Conservation (phyloP, 2,797 vertebrate species). For the Sebastiscus tertius region DNA sequence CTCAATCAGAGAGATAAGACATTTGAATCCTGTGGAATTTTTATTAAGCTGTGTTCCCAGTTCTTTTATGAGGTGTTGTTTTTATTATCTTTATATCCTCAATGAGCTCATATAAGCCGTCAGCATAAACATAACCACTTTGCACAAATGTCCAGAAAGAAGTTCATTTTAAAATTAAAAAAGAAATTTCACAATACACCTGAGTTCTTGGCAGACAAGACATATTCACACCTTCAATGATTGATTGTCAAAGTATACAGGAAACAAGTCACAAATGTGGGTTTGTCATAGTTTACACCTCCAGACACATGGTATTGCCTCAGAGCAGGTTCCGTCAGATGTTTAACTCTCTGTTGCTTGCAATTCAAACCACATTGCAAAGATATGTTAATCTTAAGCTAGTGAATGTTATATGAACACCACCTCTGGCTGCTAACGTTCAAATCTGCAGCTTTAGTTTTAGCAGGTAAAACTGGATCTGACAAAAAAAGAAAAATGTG, state of each 20-base stretch:
- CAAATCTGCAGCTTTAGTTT: neutral
- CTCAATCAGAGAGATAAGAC: constrained; percentile 46
- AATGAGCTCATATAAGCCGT: neutral
- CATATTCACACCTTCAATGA: neutral
- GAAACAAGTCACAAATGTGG: constrained; percentile 2
- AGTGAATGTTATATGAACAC: neutral
- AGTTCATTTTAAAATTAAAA: neutral
- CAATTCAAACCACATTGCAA: neutral
- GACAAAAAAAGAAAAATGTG: neutral
- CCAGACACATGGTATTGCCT: neutral
- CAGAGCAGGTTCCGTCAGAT: neutral
- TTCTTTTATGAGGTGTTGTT: constrained; percentile 13
- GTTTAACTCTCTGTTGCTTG: neutral
- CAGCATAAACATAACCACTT: neutral
- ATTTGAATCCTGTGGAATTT: constrained; percentile 38
- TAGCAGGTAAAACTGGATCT: neutral
- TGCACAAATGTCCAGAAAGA: neutral
- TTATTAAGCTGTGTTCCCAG: constrained; percentile 22
- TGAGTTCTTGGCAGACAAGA: neutral
- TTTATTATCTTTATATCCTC: neutral
- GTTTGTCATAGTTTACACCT: neutral
- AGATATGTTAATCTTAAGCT: neutral
- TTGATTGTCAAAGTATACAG: neutral
- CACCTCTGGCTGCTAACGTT: neutral
- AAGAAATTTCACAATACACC: neutral